Conservation (phyloP, 2,888 invertebrate species). For the Lepeophtheirus nordmannii region DNA sequence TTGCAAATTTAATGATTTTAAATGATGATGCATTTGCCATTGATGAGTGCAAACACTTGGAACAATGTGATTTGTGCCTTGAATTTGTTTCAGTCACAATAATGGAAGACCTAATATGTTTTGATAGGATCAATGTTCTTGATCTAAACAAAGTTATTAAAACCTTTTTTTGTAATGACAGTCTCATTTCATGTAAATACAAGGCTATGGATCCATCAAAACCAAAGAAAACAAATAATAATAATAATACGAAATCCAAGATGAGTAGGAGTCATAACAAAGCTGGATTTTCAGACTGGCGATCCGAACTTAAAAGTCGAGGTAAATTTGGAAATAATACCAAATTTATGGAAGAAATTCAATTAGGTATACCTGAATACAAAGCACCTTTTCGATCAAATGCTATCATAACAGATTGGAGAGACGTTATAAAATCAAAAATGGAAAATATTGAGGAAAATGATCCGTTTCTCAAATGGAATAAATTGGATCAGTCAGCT, state of each 20-base stretch:
- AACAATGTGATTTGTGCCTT: neutral
- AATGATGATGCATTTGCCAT: too few species aligned
- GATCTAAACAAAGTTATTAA: neutral
- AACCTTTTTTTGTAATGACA: neutral
- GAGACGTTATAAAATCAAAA: neutral
- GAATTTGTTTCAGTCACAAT: neutral
- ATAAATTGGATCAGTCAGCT: neutral
- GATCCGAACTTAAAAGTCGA: neutral
- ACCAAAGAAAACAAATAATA: neutral
- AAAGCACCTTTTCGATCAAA: neutral
- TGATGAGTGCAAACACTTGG: neutral
- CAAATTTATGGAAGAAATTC: neutral
- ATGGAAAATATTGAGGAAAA: neutral
- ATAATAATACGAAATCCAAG: neutral
- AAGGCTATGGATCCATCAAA: neutral
- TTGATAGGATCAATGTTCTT: neutral
- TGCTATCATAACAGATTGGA: neutral
- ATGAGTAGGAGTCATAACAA: neutral
- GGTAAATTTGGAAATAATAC: neutral
- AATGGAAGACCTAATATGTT: neutral
- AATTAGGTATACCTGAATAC: neutral
- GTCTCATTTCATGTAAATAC: neutral
- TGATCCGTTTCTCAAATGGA: neutral
- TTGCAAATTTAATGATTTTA: too few species aligned
- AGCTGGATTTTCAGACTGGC: neutral